A percentile compares a stretch with the other conserved stretches of the same genome.
phyloP scores from a whole-genome alignment of 2,797 vertebrate genomes.

The Antennarius maculatus region DNA sequence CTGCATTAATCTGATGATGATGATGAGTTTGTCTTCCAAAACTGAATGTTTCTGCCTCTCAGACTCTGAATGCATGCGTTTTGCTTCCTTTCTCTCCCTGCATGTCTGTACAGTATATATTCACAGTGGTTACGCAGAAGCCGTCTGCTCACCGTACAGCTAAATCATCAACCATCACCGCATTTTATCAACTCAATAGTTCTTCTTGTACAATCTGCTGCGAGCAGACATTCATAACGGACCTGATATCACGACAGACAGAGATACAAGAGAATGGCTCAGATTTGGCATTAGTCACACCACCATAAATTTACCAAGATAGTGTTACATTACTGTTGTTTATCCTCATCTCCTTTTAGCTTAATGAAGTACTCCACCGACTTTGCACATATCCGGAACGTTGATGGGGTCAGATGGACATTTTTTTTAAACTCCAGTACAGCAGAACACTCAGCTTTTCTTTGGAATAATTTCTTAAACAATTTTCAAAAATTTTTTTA shows the following conservation, averaged over 20 bases:
- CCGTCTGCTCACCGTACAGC: slow-evolving; percentile 22
- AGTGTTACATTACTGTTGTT: neutral
- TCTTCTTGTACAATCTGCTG: slow-evolving; percentile 13
- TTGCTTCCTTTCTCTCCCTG: slow-evolving; percentile 42
- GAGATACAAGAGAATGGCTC: slow-evolving; percentile 40
- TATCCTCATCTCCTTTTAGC: slow-evolving; percentile 1
- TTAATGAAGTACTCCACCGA: neutral
- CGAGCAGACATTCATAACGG: slow-evolving; percentile 16
- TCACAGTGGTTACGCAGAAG: slow-evolving; percentile 29
- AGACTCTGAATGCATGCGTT: slow-evolving; percentile 62
- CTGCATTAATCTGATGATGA: slow-evolving; percentile 51
- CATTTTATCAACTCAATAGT: neutral
- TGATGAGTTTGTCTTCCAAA: slow-evolving; percentile 38
- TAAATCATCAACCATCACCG: slow-evolving; percentile 22
- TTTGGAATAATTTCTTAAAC: too few species aligned
- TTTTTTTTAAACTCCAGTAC: neutral
- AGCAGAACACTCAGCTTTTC: neutral
- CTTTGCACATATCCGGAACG: neutral
- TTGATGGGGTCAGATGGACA: neutral
- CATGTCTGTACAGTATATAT: slow-evolving; percentile 55
- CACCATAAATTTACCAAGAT: neutral
- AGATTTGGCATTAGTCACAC: slow-evolving; percentile 9
- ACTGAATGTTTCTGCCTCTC: slow-evolving; percentile 28
- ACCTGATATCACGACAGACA: slow-evolving; percentile 46
- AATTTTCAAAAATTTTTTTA: too few species aligned